Base-by-base conservation (phyloP, 1,140 invertebrate genomes). In the Zaprionus nigranus region DNA sequence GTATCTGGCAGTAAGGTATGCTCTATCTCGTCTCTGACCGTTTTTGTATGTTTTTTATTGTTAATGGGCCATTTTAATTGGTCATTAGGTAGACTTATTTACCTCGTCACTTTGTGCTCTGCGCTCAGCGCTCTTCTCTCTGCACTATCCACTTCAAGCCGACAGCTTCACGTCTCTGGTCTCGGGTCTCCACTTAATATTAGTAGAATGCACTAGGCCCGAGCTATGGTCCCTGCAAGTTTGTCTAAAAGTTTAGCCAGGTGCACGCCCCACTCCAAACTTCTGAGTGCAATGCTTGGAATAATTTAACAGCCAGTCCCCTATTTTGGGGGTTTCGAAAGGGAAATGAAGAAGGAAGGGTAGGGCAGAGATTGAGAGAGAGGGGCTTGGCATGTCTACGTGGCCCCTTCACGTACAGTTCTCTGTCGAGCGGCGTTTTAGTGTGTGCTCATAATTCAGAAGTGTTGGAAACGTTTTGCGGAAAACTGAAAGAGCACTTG, bases 391-490 rank as follows among this genome's bases (percentile, higher is more conserved):
- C 43, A 20, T 46, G 34, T 62, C 61, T 58, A 61, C 65, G 49
- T 65, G 57, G 43, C 24, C 59, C 34, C 68, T 74, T 69, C 54
- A 77, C 12, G 20, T 51, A 20, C 46, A 51, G 67, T n/a, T 57
- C 66, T 57, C 66, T 64, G 76, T 75, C 22, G 11, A 62, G 65
- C 58, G 72, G 71, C 62, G 73, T 64, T 68, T 71, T 76, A 72
- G 71, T 62, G 61, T 24, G 38, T 76, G 79, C 64, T 76, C 68
- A 76, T 79, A 76, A 79, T 81, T 79, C 74, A 71, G 54, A 76
- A 81, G 77, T 81, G 79, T 76, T 81, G 72, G 64, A 75, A 67
- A 70, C 79, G 71, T 70, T 79, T 79, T 79, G 62, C 66, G 53
- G 53, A 43, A 62, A 79, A 81, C 76, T 70, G 67, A 57, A 76